Conservation (phyloP, 2,888 invertebrate species). For the Masnerella sp. region DNA sequence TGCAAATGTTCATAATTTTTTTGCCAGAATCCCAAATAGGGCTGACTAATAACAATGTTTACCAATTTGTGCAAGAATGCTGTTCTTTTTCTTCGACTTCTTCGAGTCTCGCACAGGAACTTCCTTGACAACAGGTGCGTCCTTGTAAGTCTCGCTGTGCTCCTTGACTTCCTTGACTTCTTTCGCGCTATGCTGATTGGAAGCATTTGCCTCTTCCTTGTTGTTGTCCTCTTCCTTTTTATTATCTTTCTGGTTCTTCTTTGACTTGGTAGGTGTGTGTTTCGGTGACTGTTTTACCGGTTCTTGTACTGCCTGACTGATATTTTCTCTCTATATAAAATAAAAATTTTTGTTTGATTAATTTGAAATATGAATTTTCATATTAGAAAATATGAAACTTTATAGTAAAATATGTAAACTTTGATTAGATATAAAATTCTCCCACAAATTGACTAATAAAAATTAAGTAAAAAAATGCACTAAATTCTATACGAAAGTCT, state of each 20-base stretch:
- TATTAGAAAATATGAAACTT: too few species aligned
- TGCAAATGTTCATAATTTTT: too few species aligned
- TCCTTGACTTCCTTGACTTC: conserved; percentile 66
- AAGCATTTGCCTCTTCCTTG: conserved; percentile 61
- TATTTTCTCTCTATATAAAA: conserved; percentile 69
- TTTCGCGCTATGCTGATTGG: conserved; percentile 73
- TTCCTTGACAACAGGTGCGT: conserved; percentile 65
- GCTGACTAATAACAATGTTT: too few species aligned
- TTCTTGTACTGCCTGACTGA: conserved; percentile 65
- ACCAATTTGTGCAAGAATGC: conserved; percentile 80
- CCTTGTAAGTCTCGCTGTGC: conserved; percentile 66
- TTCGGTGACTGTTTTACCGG: conserved; percentile 72
- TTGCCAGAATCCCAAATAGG: too few species aligned
- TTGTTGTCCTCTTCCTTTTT: conserved; percentile 71
- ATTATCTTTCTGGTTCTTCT: conserved; percentile 69
- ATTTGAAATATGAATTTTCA: too few species aligned
- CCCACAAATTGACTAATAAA: too few species aligned
- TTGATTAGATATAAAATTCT: too few species aligned
- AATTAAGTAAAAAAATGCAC: too few species aligned
- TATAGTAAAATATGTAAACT: too few species aligned
- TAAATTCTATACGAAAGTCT: too few species aligned
- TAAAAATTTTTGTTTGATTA: too few species aligned
- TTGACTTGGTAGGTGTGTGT: conserved; percentile 73
- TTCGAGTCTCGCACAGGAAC: conserved; percentile 71
- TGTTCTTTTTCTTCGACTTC: conserved; percentile 82